A percentile compares a stretch with the other conserved stretches of the same genome.
Conservation (phyloP, 1,140 invertebrate species). For the Danaus plexippus region DNA sequence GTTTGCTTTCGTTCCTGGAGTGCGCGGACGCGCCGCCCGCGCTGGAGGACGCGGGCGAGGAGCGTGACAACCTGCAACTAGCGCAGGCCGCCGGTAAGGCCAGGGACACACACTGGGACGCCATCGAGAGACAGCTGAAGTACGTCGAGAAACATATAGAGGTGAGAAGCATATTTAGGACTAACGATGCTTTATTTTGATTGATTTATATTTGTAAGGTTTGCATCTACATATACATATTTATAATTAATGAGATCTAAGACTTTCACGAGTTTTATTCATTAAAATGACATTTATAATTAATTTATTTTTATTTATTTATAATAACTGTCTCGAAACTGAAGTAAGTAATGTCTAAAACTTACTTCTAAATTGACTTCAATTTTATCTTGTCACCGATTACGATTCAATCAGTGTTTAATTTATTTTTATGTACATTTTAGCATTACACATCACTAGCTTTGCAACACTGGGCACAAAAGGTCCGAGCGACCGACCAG, state of each 20-base stretch:
- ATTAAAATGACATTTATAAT: too few species aligned
- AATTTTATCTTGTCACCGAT: too few species aligned
- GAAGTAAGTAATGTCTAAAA: too few species aligned
- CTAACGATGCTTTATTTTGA: too few species aligned
- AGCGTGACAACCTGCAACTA: constrained; percentile 95
- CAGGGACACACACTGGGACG: constrained; percentile 78
- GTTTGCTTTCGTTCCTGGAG: constrained; percentile 92
- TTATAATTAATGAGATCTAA: too few species aligned
- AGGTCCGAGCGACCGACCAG: constrained; percentile 74
- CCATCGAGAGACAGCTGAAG: constrained; percentile 80
- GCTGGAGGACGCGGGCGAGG: constrained; percentile 74
- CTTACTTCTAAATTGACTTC: too few species aligned
- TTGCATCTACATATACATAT: too few species aligned
- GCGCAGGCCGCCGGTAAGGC: constrained; percentile 86
- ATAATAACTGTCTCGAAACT: too few species aligned
- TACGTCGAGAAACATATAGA: constrained; percentile 87
- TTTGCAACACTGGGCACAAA: constrained; percentile 87
- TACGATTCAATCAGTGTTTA: too few species aligned
- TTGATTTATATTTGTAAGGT: too few species aligned
- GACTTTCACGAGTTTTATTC: too few species aligned
- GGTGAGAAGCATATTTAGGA: constrained; percentile 29
- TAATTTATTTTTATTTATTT: too few species aligned
- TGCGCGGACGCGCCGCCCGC: constrained; percentile 89
- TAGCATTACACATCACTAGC: constrained; percentile 78
- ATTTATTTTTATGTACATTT: neutral